These are phyloP conservation scores for Leucophenga montana DNA, from an alignment of 2,888 invertebrate species.

Conservation along the genomic window DNA sequence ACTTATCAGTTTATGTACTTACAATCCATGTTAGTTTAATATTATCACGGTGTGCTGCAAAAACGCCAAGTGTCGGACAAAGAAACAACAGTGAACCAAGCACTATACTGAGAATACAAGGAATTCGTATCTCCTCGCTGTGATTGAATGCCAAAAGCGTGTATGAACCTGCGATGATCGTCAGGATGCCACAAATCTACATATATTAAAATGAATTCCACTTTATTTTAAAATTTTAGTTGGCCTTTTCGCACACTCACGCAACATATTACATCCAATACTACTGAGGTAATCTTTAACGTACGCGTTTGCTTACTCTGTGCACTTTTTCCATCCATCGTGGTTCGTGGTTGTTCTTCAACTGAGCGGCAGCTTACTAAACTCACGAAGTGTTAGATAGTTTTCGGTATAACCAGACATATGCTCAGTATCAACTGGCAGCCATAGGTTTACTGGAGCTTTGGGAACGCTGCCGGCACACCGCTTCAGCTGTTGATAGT, in stretches of 20 bases:
- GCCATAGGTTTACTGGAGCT: slow-evolving; percentile 45
- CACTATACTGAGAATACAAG: slow-evolving; percentile 62
- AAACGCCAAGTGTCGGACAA: slow-evolving; percentile 59
- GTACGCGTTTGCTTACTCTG: neutral
- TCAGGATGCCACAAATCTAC: slow-evolving; percentile 57
- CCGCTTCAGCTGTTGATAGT: neutral
- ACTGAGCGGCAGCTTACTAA: neutral
- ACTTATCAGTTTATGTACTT: slow-evolving; percentile 41
- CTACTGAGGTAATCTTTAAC: slow-evolving; percentile 59
- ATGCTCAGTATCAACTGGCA: slow-evolving; percentile 31
- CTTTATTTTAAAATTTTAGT: neutral
- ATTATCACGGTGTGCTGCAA: slow-evolving; percentile 52
- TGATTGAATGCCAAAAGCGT: slow-evolving; percentile 51
- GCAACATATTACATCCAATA: slow-evolving; percentile 65
- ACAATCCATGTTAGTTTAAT: slow-evolving; percentile 60
- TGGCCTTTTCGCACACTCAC: slow-evolving; percentile 49
- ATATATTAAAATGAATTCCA: neutral
- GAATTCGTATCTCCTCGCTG: slow-evolving; percentile 57
- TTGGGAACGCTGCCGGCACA: slow-evolving; percentile 31
- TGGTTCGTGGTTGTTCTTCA: neutral
- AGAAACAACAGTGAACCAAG: slow-evolving; percentile 55
- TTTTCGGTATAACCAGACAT: neutral
- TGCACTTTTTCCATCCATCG: neutral
- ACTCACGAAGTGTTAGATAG: neutral
- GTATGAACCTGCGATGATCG: slow-evolving; percentile 58